Conservation (phyloP, 2,888 invertebrate genomes). For the Pycnomerus fuliginosus region DNA sequence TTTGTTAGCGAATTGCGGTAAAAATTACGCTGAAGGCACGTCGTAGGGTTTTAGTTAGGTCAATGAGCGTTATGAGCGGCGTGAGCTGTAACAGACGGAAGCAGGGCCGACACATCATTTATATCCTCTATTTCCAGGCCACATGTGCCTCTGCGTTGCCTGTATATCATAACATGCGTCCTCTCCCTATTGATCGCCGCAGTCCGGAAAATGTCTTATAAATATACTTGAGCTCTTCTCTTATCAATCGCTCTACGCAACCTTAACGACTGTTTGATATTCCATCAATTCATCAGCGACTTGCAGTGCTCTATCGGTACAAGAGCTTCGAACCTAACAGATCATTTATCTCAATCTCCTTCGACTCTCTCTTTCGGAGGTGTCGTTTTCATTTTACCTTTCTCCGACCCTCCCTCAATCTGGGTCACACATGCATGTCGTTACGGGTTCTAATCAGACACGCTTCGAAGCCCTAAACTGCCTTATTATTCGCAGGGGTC, state of each 20-base stretch:
- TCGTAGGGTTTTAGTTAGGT: conserved; percentile 25
- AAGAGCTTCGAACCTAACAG: conserved; percentile 28
- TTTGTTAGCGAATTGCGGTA: background rate
- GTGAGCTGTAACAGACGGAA: conserved; percentile 39
- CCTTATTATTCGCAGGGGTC: too few relatives aligned
- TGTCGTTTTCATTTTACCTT: conserved; percentile 35
- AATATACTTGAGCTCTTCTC: conserved; percentile 27
- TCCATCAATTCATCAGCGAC: conserved; percentile 38
- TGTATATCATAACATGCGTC: conserved; percentile 34
- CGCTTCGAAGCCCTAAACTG: too few relatives aligned
- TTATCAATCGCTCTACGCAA: conserved; percentile 30
- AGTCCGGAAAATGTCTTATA: conserved; percentile 6
- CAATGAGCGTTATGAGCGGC: conserved; percentile 39
- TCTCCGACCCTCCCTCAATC: conserved; percentile 26
- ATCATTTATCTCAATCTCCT: conserved; percentile 38
- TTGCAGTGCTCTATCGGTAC: conserved; percentile 19
- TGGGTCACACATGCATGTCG: background rate
- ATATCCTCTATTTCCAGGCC: conserved; percentile 36
- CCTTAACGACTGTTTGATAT: conserved; percentile 38
- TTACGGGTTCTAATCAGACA: conserved; percentile 1
- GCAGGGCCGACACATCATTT: conserved; percentile 39
- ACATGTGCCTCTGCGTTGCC: conserved; percentile 33
- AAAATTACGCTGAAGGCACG: background rate
- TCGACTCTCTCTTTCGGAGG: conserved; percentile 31
- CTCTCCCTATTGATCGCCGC: conserved; percentile 19